Evolutionary conservation across 1,140 invertebrate species (phyloP).

Genomic region (Helicoverpa zea): DNA sequence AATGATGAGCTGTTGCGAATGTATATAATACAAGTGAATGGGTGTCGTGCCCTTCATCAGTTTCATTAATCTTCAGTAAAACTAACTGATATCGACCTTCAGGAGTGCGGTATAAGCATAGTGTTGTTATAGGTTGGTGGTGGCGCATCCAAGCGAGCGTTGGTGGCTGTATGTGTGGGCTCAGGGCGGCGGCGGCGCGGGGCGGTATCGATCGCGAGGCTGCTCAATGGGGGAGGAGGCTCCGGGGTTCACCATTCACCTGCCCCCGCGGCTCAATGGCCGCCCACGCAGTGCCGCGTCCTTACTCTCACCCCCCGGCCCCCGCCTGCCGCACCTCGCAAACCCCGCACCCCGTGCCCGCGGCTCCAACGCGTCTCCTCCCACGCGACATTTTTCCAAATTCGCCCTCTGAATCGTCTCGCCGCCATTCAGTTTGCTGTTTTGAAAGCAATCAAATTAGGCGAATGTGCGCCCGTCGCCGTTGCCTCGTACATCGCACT

Average conservation of each 20-base stretch:
- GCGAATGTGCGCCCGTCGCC: slow-evolving; percentile 48
- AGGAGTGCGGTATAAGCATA: slow-evolving; percentile 24
- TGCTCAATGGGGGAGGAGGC: slow-evolving; percentile 72
- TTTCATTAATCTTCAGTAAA: slow-evolving; percentile 24
- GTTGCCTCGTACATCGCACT: slow-evolving; percentile 26
- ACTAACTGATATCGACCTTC: slow-evolving; percentile 42
- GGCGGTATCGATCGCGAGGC: slow-evolving; percentile 71
- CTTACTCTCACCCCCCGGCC: slow-evolving; percentile 62
- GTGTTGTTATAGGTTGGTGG: slow-evolving; percentile 12
- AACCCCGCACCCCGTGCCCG: slow-evolving; percentile 52
- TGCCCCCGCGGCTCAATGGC: slow-evolving; percentile 83
- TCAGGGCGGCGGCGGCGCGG: slow-evolving; percentile 47
- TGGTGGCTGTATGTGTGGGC: slow-evolving; percentile 48
- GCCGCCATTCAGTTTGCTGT: slow-evolving; percentile 74
- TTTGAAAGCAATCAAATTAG: slow-evolving; percentile 75
- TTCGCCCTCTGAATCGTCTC: slow-evolving; percentile 75
- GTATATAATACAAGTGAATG: no score
- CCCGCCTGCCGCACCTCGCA: slow-evolving; percentile 46
- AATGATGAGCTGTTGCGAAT: no score
- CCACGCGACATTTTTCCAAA: slow-evolving; percentile 78
- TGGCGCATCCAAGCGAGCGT: slow-evolving; percentile 38
- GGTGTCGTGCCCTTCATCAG: background rate
- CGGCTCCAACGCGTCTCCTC: slow-evolving; percentile 75
- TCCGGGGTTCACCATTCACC: slow-evolving; percentile 76
- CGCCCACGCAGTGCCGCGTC: slow-evolving; percentile 72